Base-by-base conservation (phyloP, 2,113 vertebrate genomes). In the Galeopterus variegatus region DNA sequence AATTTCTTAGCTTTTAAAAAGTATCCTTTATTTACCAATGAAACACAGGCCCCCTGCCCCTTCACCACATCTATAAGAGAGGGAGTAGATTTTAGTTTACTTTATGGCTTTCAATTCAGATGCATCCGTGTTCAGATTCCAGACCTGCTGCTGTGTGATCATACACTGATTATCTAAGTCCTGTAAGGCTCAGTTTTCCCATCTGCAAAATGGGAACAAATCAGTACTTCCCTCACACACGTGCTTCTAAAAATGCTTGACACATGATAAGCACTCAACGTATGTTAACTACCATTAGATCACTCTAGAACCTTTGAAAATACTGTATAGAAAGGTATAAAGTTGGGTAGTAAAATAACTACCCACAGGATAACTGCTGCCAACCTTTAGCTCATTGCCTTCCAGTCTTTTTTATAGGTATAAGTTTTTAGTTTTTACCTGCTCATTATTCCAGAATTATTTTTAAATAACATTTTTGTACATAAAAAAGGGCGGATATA, bases 121-220 rank as follows among this genome's bases (percentile, higher is more conserved):
- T 6, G n/a, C 11, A 83, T 31, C 31, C 4, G 3, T n/a, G 28
- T 56, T 90, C 82, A 81, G 58, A 82, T 86, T 70, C 75, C 52
- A 70, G n/a, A 76, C 65, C 50, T 79, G 67, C 33, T 69, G n/a
- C 72, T 85, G 58, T 52, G 31, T 90, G 83, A 52, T 31, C 23
- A 18, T 1, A 73, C 0, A 3, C 4, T 31, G 76, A 75, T 56
- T 15, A 72, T 9, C 10, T 82, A 92, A 41, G 26, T 28, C n/a
- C 19, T 14, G 26, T 54, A 79, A 79, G n/a, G 54, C 60, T 89
- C 48, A 6, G 28, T 48, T 82, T 90, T 83, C 62, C 83, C 77
- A 81, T 41, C 91, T 58, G 36, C 14, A 64, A 65, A 97, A 84
- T 84, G 54, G 70, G 41, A 92, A 83, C 60, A 87, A 64, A 83